phyloP scores from a whole-genome alignment of 1,140 invertebrate genomes.

The Formica selysi region DNA sequence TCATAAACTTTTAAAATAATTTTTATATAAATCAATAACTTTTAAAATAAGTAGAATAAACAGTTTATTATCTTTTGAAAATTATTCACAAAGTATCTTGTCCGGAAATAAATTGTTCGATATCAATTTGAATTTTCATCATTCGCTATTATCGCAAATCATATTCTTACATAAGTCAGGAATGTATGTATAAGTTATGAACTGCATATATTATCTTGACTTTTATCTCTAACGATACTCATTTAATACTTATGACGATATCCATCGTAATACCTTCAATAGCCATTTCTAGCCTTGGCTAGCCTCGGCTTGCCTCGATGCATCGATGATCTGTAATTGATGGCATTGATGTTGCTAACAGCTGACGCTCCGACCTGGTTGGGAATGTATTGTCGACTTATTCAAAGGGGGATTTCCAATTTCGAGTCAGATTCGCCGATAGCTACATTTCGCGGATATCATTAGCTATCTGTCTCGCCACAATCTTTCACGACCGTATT shows the following conservation, averaged over 20 bases:
- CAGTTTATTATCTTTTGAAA: neutral
- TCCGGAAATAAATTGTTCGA: neutral
- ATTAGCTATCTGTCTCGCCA: neutral
- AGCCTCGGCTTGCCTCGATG: conserved; percentile 10
- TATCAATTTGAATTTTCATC: neutral
- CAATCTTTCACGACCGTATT: neutral
- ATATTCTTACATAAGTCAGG: neutral
- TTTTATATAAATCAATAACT: too few relatives aligned
- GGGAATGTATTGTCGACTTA: conserved; percentile 29
- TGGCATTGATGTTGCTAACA: conserved; percentile 33
- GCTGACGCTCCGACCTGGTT: neutral
- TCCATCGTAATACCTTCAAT: conserved; percentile 8
- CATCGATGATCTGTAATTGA: conserved; percentile 34
- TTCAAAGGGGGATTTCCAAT: conserved; percentile 37
- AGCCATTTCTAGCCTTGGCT: conserved; percentile 15
- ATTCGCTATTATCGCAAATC: neutral
- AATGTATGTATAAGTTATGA: neutral
- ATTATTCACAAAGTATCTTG: neutral
- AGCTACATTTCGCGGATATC: neutral
- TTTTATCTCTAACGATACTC: conserved; percentile 11
- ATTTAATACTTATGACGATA: conserved; percentile 1
- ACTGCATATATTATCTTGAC: neutral
- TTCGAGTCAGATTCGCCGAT: conserved; percentile 15
- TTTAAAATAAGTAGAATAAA: neutral
- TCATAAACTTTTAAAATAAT: too few relatives aligned